Evolutionary conservation across 2,797 vertebrate species (phyloP), one percentile per base, ranked within the genome.

Genomic region (Lophura swinhoii): DNA sequence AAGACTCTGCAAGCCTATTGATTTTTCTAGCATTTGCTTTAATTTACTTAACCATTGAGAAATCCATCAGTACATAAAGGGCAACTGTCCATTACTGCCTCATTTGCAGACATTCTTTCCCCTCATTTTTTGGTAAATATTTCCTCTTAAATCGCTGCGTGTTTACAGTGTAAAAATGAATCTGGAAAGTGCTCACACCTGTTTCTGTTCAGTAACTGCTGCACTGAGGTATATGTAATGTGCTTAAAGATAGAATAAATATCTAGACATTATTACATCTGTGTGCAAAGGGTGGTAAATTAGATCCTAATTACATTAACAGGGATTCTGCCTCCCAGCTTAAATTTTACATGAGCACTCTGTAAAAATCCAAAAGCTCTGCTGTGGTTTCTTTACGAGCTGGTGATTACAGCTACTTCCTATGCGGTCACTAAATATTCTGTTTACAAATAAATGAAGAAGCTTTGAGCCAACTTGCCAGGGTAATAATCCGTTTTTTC

Each of bases 271-370:
- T 96, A 98, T 98, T 98, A 98, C 98, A 98, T 98, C 98, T 99
- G 98, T 98, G 98, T 98, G 98, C 97, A 97, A 98, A 97, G 98
- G 98, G 97, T 98, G 98, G 98, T 98, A 99, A 99, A 99, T 99
- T 99, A 99, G 97, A 97, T 98, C 98, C 98, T 99, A 99, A 99
- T 99, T 99, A 98, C 98, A 99, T 99, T 99, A 99, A 98, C 98
- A 98, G 98, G 97, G 98, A 99, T 98, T 98, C 98, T 98, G 98
- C 98, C 98, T 99, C 98, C 98, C 98, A 99, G 98, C 98, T 98
- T 98, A 97, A 97, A 98, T 98, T 98, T 98, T 98, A 97, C 98
- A 98, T 98, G 98, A 98, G 98, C 98, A 97, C 98, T 98, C 96
- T 97, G 98, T 98, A 98, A 98, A 98, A 98, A 97, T 96, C 96